Base-by-base conservation (phyloP, 2,888 invertebrate genomes). In the Drosophila percnosoma region DNA sequence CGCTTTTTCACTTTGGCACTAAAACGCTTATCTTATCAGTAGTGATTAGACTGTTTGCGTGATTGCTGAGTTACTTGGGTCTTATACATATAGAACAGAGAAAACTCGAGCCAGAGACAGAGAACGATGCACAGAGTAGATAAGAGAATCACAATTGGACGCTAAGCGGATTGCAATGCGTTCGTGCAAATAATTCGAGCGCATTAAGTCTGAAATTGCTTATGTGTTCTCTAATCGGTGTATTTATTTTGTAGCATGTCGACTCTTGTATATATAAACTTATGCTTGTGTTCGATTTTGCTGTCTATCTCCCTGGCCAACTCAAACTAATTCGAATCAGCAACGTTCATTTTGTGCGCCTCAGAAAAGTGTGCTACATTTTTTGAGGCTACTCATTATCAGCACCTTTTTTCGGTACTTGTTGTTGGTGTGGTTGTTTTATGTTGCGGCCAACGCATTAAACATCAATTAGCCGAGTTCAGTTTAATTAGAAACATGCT, bases 21-120 rank as follows among this genome's bases (percentile, higher is more conserved):
- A 53, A 73, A 65, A 65, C 83, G 79, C 73, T 85, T 88, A 88
- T 68, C 70, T 74, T 80, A 87, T 75, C 81, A 74, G 75, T 66
- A 71, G 67, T 84, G 84, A 82, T 87, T 87, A 83, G 79, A 77
- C 58, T 61, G 13, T 59, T 71, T 63, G 63, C 59, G 60, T 72
- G 68, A 67, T 79, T 71, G 69, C 63, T 51, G 34, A 62, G 58
- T 33, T 27, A 34, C 45, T 49, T 49, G 24, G 21, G 42, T 29
- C 49, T 40, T 29, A 52, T n/a, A n/a, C 15, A 31, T 31, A 36
- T 34, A 31, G 15, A 7, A 13, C 18, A 29, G 45, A 40, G 11
- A 52, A 27, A 6, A 11, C 11, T n/a, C 18, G n/a, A 10, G 38
- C 1, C 40, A 42, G 40, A 21, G 38, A 21, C 4, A 24, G 38